A percentile compares a stretch with the other conserved stretches of the same genome.
Evolutionary conservation across 2,113 vertebrate genomes (phyloP).

Genomic region (Bufo bufo): DNA sequence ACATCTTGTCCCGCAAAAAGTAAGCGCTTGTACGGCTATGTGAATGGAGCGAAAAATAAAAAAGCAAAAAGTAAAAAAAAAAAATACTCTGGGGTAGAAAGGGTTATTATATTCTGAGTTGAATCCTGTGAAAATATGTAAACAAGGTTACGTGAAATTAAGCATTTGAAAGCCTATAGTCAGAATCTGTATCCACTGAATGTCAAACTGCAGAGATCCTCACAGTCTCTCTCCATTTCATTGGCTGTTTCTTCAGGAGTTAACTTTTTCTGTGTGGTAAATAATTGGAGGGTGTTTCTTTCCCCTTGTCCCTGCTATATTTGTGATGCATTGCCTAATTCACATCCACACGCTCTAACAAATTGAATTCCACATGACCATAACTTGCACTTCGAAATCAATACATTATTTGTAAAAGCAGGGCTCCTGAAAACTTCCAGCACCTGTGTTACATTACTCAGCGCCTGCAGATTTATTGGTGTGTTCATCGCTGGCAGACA

Average conservation of each 20-base stretch:
- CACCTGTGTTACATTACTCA: slow-evolving; percentile 45
- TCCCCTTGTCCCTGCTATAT: neutral
- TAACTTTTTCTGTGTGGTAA: neutral
- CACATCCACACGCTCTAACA: slow-evolving; percentile 45
- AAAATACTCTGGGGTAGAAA: no score
- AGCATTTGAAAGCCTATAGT: no score
- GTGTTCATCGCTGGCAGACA: slow-evolving; percentile 30
- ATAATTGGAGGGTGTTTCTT: neutral
- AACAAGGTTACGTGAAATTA: no score
- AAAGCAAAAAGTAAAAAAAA: no score
- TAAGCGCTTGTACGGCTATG: no score
- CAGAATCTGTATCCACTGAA: neutral
- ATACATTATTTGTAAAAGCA: slow-evolving; percentile 48
- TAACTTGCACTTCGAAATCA: slow-evolving; percentile 46
- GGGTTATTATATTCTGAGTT: no score
- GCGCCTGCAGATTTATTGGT: slow-evolving; percentile 35
- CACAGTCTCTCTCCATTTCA: neutral
- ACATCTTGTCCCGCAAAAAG: no score
- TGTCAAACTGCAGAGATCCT: neutral
- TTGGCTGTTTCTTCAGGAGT: neutral
- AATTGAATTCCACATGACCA: slow-evolving; percentile 53
- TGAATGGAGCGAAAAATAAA: no score
- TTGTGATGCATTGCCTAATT: slow-evolving; percentile 51
- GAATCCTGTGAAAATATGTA: no score
- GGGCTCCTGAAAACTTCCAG: slow-evolving; percentile 6